Evolutionary conservation across 2,888 invertebrate genomes (phyloP).

Genomic region (Proisotoma minuta): DNA sequence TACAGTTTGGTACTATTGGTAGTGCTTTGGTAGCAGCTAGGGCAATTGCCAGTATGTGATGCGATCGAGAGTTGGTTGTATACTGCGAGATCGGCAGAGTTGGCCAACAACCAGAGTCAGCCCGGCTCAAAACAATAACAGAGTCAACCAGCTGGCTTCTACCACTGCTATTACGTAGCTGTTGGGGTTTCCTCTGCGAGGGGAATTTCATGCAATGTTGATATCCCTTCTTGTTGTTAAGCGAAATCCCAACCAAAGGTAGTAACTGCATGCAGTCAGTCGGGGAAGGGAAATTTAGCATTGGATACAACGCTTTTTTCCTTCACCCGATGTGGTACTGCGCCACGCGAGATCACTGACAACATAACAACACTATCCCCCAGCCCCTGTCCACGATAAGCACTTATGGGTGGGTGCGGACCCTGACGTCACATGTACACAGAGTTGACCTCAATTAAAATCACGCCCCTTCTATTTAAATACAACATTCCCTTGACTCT

Average conservation of each 20-base stretch:
- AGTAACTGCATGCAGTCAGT: constrained; percentile 16
- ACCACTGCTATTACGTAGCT: not conserved
- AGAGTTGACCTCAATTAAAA: no score
- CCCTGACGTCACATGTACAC: no score
- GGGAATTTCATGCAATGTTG: constrained; percentile 6
- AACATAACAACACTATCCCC: not conserved
- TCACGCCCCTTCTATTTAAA: no score
- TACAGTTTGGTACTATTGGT: no score
- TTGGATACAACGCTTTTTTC: constrained; percentile 1
- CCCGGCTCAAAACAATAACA: constrained; percentile 2
- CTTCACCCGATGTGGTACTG: not conserved
- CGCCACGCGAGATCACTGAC: constrained; percentile 1
- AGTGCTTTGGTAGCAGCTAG: not conserved
- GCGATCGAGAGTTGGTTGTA: not conserved
- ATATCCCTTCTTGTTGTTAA: constrained; percentile 23
- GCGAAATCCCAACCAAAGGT: not conserved
- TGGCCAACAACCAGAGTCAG: not conserved
- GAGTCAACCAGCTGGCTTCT: not conserved
- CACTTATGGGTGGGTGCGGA: no score
- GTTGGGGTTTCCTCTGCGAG: constrained; percentile 5
- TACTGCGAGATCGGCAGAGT: not conserved
- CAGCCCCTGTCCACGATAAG: no score
- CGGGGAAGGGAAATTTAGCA: constrained; percentile 15
- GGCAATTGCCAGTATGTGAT: not conserved
- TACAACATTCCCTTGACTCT: no score